These are phyloP conservation scores for Biston betularia DNA, from an alignment of 2,888 invertebrate species.

Conservation along the genomic window DNA sequence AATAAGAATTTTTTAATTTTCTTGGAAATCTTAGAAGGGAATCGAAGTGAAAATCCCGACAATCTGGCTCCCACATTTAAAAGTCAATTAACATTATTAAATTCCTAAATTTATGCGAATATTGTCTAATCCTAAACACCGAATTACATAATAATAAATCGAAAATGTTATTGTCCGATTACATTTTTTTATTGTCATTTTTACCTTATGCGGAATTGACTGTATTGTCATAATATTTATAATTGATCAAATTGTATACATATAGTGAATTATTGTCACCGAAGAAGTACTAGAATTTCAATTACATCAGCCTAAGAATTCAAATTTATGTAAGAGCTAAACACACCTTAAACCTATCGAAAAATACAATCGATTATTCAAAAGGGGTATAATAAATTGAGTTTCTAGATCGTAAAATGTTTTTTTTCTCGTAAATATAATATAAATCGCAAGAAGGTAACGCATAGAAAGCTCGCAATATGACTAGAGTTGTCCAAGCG, in stretches of 20 bases:
- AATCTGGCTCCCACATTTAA: conserved; percentile 44
- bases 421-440: conserved; percentile 67
- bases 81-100: conserved; percentile 48
- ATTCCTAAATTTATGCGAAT: conserved; percentile 51
- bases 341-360: conserved; percentile 73
- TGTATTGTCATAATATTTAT: conserved; percentile 56
- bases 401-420: conserved; percentile 73
- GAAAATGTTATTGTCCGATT: conserved; percentile 68
- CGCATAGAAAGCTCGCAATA: conserved; percentile 69
- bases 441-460: conserved; percentile 62
- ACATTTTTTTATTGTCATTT: conserved; percentile 67
- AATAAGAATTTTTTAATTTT: conserved; percentile 34
- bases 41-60: conserved; percentile 53
- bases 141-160: conserved; percentile 63
- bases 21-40: conserved; percentile 35
- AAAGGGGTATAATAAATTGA: conserved; percentile 66
- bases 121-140: conserved; percentile 60
- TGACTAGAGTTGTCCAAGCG: conserved; percentile 64
- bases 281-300: conserved; percentile 55
- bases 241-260: conserved; percentile 77
- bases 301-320: conserved; percentile 42
- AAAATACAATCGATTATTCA: conserved; percentile 77
- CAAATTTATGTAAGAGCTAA: conserved; percentile 50
- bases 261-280: conserved; percentile 70
- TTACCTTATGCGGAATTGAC: conserved; percentile 75